phyloP scores from a whole-genome alignment of 2,888 invertebrate species.

The Chymomyza fuscimana region DNA sequence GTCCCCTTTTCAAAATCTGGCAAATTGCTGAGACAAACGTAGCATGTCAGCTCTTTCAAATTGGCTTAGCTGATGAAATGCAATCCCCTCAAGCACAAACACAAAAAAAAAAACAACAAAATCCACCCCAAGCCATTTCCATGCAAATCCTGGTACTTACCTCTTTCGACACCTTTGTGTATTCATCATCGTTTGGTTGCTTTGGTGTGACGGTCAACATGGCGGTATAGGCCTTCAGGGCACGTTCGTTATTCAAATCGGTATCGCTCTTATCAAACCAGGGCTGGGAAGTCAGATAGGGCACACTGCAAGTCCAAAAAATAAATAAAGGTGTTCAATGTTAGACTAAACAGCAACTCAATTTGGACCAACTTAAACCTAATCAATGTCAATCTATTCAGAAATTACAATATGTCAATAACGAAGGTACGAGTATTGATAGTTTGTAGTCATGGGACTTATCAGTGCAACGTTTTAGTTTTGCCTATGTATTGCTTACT shows the following conservation, averaged over 20 bases:
- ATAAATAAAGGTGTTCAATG: neutral
- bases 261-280: conserved; percentile 93
- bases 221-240: conserved; percentile 91
- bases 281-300: conserved; percentile 85
- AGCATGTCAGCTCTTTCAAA: too few relatives aligned
- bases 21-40: too few relatives aligned
- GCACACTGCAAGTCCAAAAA: conserved; percentile 80
- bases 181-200: conserved; percentile 88
- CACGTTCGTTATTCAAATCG: conserved; percentile 89
- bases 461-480: conserved; percentile 34
- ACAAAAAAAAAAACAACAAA: too few relatives aligned
- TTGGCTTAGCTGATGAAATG: too few relatives aligned
- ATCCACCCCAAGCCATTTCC: too few relatives aligned
- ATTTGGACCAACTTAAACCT: neutral
- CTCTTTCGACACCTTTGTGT: conserved; percentile 87
- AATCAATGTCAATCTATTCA: neutral
- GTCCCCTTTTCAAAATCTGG: too few relatives aligned
- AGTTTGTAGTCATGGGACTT: conserved; percentile 21
- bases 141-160: conserved; percentile 78
- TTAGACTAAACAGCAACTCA: neutral
- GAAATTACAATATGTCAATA: neutral
- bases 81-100: too few relatives aligned
- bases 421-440: neutral
- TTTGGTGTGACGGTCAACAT: conserved; percentile 93
- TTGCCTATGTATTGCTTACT: conserved; percentile 2